A percentile compares a stretch with the other conserved stretches of the same genome.
These are phyloP conservation scores for Hycleus phaleratus DNA, from an alignment of 1,140 invertebrate species.

Conservation along the genomic window DNA sequence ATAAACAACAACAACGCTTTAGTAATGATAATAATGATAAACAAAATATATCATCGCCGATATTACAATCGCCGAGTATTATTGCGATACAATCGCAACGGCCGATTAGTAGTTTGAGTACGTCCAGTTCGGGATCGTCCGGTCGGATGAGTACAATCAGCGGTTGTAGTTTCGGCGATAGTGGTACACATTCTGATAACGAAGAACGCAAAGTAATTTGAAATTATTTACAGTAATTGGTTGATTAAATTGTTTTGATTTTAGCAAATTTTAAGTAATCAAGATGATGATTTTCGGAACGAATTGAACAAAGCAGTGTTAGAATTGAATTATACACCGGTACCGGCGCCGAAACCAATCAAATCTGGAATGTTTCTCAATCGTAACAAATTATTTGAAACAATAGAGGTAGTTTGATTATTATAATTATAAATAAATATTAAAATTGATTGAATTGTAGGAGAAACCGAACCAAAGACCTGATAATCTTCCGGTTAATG, in stretches of 20 bases:
- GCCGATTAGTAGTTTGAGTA: constrained; percentile 65
- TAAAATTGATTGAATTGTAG: no score
- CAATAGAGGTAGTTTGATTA: constrained; percentile 15
- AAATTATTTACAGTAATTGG: neutral
- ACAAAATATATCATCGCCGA: constrained; percentile 14
- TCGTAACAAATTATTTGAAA: constrained; percentile 21
- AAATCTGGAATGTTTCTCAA: constrained; percentile 17
- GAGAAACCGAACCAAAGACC: constrained; percentile 22
- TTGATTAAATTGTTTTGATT: constrained; percentile 10
- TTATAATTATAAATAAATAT: no score
- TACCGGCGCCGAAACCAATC: constrained; percentile 34
- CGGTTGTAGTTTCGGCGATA: constrained; percentile 69
- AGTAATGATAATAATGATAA: constrained; percentile 7
- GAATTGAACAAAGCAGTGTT: constrained; percentile 28
- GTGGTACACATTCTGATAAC: constrained; percentile 74
- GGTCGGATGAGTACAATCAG: constrained; percentile 68
- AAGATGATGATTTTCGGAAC: constrained; percentile 31
- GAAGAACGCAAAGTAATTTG: constrained; percentile 60
- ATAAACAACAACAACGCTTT: constrained; percentile 16
- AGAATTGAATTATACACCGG: constrained; percentile 31
- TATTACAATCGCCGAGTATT: constrained; percentile 12
- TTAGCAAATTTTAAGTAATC: constrained; percentile 28
- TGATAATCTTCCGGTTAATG: constrained; percentile 10
- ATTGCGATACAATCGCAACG: constrained; percentile 36
- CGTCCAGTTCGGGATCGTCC: constrained; percentile 66